Conservation (phyloP, 2,888 invertebrate species). For the Watsonalla binaria region DNA sequence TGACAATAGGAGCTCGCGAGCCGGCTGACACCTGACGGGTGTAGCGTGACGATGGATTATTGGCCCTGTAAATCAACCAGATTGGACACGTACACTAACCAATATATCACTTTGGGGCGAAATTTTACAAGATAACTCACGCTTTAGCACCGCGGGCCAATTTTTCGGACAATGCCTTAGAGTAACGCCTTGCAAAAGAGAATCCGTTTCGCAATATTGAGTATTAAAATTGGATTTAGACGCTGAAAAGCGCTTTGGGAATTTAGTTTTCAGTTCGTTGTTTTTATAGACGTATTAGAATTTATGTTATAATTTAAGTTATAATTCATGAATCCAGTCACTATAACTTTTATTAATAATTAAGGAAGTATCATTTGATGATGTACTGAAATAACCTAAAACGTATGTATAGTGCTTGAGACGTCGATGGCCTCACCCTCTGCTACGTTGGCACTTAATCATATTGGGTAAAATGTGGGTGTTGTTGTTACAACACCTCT, state of each 20-base stretch:
- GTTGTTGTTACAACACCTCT: no score
- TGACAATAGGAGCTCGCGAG: conserved; percentile 41
- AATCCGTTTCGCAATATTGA: neutral
- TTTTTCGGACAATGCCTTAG: conserved; percentile 34
- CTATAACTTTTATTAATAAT: no score
- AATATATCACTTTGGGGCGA: conserved; percentile 45
- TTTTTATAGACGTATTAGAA: neutral
- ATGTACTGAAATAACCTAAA: no score
- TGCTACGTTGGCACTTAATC: no score
- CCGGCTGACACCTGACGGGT: conserved; percentile 53
- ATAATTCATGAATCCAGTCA: no score
- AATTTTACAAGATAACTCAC: conserved; percentile 17
- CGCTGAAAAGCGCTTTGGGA: neutral
- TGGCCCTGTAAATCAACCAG: conserved; percentile 66
- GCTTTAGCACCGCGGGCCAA: conserved; percentile 18
- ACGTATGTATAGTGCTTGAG: no score
- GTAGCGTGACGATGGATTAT: conserved; percentile 61
- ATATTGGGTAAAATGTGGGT: no score
- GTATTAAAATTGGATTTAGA: neutral
- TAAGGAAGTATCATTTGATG: no score
- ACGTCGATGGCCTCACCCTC: no score
- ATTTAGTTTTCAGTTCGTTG: neutral
- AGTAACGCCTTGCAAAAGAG: neutral
- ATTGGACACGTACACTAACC: conserved; percentile 59
- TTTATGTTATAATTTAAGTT: no score